A percentile compares a stretch with the other conserved stretches of the same genome.
Evolutionary conservation across 2,888 invertebrate species (phyloP).

Genomic region (Phania funesta): DNA sequence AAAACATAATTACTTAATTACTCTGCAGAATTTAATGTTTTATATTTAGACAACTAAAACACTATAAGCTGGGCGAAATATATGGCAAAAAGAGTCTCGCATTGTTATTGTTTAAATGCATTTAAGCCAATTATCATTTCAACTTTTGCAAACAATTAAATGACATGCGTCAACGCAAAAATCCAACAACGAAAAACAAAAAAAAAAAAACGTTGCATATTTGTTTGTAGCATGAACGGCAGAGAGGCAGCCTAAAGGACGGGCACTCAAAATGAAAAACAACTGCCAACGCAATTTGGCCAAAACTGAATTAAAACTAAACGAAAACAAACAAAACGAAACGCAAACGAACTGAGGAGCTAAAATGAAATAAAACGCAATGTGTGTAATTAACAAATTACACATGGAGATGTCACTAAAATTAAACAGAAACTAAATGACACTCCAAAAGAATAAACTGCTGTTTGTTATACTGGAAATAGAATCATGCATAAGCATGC

Average conservation of each 20-base stretch:
- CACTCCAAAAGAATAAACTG: conserved; percentile 3
- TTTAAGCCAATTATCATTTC: conserved; percentile 65
- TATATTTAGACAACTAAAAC: conserved; percentile 41
- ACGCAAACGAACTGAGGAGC: not conserved
- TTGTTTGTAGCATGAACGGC: not conserved
- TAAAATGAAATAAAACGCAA: conserved; percentile 42
- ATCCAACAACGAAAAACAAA: not conserved
- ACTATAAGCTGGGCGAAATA: conserved; percentile 19
- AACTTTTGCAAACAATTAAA: conserved; percentile 65
- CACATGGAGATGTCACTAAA: conserved; percentile 47
- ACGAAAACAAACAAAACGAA: conserved; percentile 6
- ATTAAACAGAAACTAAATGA: conserved; percentile 39
- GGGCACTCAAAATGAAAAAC: conserved; percentile 28
- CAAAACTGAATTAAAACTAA: not conserved
- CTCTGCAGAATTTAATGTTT: conserved; percentile 20
- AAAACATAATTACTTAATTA: conserved; percentile 62
- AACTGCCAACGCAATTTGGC: conserved; percentile 48
- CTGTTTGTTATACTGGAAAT: too few species aligned
- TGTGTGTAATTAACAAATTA: conserved; percentile 65
- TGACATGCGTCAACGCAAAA: conserved; percentile 65
- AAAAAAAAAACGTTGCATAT: not conserved
- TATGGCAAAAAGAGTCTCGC: not conserved
- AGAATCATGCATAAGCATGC: not conserved
- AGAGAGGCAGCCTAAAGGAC: not conserved
- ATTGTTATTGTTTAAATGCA: not conserved